Evolutionary conservation across 1,140 invertebrate species (phyloP).

Genomic region (Bombus huntii): DNA sequence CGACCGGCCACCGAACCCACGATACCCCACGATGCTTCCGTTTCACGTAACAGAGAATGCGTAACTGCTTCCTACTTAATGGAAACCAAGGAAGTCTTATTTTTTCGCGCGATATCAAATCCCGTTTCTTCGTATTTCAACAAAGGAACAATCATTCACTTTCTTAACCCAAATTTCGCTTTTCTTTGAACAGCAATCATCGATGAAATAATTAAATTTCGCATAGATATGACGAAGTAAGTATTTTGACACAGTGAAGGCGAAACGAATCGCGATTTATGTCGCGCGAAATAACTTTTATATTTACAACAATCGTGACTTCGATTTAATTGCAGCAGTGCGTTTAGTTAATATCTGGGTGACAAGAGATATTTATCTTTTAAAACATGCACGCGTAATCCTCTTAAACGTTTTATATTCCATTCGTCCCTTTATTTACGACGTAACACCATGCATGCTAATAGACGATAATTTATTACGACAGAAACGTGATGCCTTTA

Average conservation of each 20-base stretch:
- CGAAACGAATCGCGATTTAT: too few relatives aligned
- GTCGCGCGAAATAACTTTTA: too few relatives aligned
- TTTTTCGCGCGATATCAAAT: constrained; percentile 53
- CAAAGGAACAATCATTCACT: background rate
- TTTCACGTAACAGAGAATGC: constrained; percentile 71
- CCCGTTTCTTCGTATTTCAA: background rate
- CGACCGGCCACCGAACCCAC: constrained; percentile 75
- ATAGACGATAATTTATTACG: constrained; percentile 23
- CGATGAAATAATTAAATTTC: background rate
- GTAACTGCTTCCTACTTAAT: constrained; percentile 72
- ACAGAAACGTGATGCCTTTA: constrained; percentile 3
- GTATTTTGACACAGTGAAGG: too few relatives aligned
- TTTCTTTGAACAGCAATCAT: background rate
- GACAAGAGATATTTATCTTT: background rate
- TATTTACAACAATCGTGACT: background rate
- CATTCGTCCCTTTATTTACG: background rate
- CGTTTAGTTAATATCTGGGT: background rate
- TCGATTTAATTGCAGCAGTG: background rate
- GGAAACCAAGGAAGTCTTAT: constrained; percentile 58
- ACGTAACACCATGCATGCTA: background rate
- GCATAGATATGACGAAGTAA: too few relatives aligned
- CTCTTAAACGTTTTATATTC: background rate
- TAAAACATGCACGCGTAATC: too few relatives aligned
- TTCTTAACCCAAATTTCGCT: background rate
- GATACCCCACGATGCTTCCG: constrained; percentile 75